Evolutionary conservation across 1,140 invertebrate genomes (phyloP), one percentile per base, ranked within the genome.

Genomic region (Drosophila quadrilineata): DNA sequence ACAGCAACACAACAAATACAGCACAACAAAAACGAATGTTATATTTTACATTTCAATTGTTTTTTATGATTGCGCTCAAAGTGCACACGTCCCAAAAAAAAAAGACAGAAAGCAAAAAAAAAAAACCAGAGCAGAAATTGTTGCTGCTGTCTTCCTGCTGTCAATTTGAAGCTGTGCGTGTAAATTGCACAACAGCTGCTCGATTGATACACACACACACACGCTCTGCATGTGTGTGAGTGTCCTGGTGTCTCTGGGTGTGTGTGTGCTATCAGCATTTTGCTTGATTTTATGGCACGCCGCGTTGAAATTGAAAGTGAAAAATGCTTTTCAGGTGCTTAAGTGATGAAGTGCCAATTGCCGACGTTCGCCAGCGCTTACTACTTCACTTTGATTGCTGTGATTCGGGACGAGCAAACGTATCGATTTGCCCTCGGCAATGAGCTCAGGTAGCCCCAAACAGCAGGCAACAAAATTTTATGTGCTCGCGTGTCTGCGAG

Each of bases 11-110:
- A 14, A 12, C 2, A 45, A 22, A 50, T 24, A 60, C 49, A 54
- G 8, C 4, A 49, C 33, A 41, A 41, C 46, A 60, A 64, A 68
- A 77, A 74, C 70, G 72, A 75, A 79, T 86, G 59, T 86, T 79
- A 85, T 85, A 85, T 85, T 85, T 85, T 85, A 85, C 79, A 85
- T 85, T 85, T 85, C 79, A 85, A 85, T 85, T 85, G 79, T 85
- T 85, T 85, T 85, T 85, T 85, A 85, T 85, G 79, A 85, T 84
- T 84, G 70, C 79, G 66, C 57, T 66, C 77, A 82, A 82, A 82
- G 73, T 84, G 77, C 76, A 80, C 77, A 82, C 77, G 77, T 82
- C 62, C 68, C 38, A 53, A 21, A 33, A 46, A 64, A 40, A 28
- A 28, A 28, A 58, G 31, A 19, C 21, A 33, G 9, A 35, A 2